Evolutionary conservation across 2,797 vertebrate genomes (phyloP).

Genomic region (Buceros bicornis): DNA sequence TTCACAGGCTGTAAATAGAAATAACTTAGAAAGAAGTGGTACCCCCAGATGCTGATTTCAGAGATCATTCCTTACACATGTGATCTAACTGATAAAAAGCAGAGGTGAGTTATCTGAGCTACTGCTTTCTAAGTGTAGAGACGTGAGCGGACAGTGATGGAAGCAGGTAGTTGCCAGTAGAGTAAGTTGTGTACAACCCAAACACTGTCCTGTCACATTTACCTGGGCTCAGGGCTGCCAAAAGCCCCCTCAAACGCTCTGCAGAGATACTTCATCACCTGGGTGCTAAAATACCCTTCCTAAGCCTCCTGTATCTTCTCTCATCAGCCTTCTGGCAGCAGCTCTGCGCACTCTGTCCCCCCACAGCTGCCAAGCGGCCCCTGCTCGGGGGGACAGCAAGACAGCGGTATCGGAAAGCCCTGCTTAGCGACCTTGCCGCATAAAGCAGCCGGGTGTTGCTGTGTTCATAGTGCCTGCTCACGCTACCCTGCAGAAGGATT

Average conservation of each 20-base stretch:
- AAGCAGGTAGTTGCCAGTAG: not conserved
- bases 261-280: not conserved
- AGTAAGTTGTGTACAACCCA: not conserved
- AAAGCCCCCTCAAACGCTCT: not conserved
- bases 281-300: not conserved
- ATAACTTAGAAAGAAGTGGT: not conserved
- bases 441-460: not conserved
- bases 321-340: not conserved
- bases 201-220: fast-evolving
- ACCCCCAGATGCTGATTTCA: not conserved
- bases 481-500: not conserved
- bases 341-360: too few relatives aligned
- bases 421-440: not conserved
- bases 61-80: not conserved
- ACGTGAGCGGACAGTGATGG: not conserved
- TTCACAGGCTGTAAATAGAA: not conserved
- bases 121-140: not conserved
- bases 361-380: too few relatives aligned
- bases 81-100: not conserved
- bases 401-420: too few relatives aligned
- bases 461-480: not conserved
- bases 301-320: not conserved
- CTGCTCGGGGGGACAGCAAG: fast-evolving
- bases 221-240: not conserved
- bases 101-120: not conserved